A percentile compares a stretch with the other conserved stretches of the same genome.
phyloP scores from a whole-genome alignment of 2,113 vertebrate genomes.

The Chitala chitala region DNA sequence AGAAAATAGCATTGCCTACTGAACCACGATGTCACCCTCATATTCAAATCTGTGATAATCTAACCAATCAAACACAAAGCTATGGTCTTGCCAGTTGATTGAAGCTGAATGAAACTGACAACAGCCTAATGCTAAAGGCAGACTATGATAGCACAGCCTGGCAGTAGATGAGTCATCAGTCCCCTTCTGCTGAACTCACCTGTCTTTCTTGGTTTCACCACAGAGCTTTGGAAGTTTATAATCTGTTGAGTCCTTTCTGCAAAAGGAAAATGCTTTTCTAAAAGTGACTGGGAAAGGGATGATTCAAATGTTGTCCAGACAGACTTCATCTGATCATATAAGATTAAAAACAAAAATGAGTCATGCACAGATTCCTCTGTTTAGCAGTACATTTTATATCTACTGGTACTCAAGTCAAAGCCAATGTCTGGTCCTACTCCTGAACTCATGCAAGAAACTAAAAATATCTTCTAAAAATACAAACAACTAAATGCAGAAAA shows the following conservation, averaged over 20 bases:
- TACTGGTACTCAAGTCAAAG: background rate
- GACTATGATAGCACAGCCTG: background rate
- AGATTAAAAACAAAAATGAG: background rate
- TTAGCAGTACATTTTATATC: background rate
- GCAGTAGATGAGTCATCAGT: no score
- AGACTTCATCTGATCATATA: background rate
- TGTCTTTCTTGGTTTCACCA: slow-evolving; percentile 58
- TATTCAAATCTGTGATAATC: background rate
- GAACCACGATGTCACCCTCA: slow-evolving; percentile 3
- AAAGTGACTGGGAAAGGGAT: background rate
- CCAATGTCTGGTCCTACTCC: background rate
- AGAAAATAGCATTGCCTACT: no score
- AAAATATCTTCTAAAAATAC: background rate
- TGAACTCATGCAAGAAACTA: background rate
- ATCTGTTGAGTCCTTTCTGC: slow-evolving; percentile 58
- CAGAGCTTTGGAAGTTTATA: slow-evolving; percentile 53
- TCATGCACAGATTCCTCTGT: background rate
- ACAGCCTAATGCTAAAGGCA: slow-evolving; percentile 18
- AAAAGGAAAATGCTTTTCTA: slow-evolving; percentile 37
- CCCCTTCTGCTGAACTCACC: no score
- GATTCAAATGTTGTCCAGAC: background rate
- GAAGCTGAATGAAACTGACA: background rate
- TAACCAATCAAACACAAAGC: background rate
- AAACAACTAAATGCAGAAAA: background rate
- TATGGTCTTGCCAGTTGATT: background rate